These are phyloP conservation scores for Delia radicum DNA, from an alignment of 1,140 invertebrate genomes.

Conservation along the genomic window DNA sequence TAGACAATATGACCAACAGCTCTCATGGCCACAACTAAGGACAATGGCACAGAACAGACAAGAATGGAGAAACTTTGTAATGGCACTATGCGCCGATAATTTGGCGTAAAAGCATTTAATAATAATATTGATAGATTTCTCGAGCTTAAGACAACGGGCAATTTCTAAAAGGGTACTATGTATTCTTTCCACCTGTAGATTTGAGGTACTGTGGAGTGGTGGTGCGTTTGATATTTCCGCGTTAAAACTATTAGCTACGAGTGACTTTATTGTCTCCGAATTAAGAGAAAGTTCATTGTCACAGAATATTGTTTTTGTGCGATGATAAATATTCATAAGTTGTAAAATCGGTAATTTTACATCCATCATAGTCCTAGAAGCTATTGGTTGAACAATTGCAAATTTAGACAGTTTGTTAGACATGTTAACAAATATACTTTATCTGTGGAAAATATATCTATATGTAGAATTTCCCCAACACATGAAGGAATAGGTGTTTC, in stretches of 20 bases:
- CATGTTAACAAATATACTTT: neutral
- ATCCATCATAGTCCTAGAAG: neutral
- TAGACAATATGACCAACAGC: too few relatives aligned
- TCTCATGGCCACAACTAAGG: too few relatives aligned
- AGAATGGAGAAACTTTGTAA: too few relatives aligned
- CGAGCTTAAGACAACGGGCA: neutral
- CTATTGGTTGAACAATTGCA: neutral
- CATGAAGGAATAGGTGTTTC: neutral
- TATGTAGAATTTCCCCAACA: neutral
- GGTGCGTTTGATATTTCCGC: neutral
- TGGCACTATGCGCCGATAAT: too few relatives aligned
- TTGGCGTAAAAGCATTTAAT: too few relatives aligned
- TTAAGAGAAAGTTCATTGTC: neutral
- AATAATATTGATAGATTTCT: neutral
- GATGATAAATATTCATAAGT: constrained; percentile 6
- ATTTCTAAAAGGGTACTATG: constrained; percentile 1
- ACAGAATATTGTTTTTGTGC: neutral
- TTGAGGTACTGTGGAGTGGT: constrained; percentile 22
- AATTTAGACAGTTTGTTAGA: constrained; percentile 12
- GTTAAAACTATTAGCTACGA: neutral
- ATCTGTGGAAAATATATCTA: neutral
- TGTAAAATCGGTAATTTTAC: neutral
- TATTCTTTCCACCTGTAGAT: constrained; percentile 10
- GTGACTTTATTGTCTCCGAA: neutral
- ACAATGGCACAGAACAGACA: too few relatives aligned